Evolutionary conservation across 1,140 invertebrate genomes (phyloP), one percentile per base, ranked within the genome.

Genomic region (Drosophila triauraria): DNA sequence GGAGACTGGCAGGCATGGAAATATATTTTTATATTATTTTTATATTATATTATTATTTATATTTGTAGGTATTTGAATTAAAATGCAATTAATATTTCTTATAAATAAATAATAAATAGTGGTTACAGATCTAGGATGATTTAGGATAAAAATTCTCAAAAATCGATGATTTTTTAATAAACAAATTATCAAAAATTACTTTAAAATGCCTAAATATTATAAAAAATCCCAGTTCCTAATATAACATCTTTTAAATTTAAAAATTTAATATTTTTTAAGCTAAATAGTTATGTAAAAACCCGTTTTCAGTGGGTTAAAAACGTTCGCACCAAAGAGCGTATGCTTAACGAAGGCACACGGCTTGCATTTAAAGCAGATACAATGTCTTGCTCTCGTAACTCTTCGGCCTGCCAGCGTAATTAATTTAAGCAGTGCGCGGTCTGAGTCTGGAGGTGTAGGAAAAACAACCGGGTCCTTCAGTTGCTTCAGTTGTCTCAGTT

Each of bases 361-460:
- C 30, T 57, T 75, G 77, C 59, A 81, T 87, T 72, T 50, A 75
- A 75, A 78, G 65, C 63, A 69, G 58, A 54, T 30, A 68, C 62
- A 54, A 68, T 61, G 43, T 44, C 64, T 78, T 69, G 56, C 42
- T 43, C 60, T 25, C 53, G 20, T n/a, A 23, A 48, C 58, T 54
- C 27, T 32, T 40, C 5, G 35, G 38, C 51, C 46, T 38, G 56
- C 30, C 40, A 50, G 51, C 62, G 77, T 77, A 77, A 77, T 77
- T 77, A 77, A 77, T 77, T 77, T 78, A 77, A 77, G 70, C 71
- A 50, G 69, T 60, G 67, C 46, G 27, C 23, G 42, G 51, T 35
- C 9, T 35, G 32, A 9, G 50, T 20, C 0, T 44, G 17, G 2
- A 30, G 13, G 32, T 40, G 59, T 13, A 38, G 50, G 1, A 42